Evolutionary conservation across 2,888 invertebrate genomes (phyloP), one percentile per base, ranked within the genome.

Genomic region (Lithophane leautieri): DNA sequence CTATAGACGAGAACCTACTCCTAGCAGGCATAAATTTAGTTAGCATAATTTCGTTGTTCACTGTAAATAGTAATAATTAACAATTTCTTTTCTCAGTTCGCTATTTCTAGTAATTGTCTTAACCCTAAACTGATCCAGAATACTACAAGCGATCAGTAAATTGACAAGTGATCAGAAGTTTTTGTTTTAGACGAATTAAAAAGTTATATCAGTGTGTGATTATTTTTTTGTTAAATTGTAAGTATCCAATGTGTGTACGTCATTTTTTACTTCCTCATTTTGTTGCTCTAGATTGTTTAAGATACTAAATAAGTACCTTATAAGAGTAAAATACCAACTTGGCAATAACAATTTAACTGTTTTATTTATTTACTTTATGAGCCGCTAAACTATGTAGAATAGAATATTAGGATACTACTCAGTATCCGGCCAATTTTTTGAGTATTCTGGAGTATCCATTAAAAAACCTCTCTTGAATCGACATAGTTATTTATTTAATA

Each of bases 311-410:
- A 88, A 89, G 89, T 89, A 85, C 83, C 73, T 79, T 84, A 40
- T 88, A 89, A 89, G 88, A 86, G 63, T 89, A 85, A 88, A 88
- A 83, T 56, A 85, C 69, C 66, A 76, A 79, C 78, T 85, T 87
- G 83, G 72, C 77, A 83, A 85, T 73, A 78, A 78, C 25, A 68
- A 12, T 56, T 9, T 61, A 0, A 2, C 58, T 52, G 54, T 85
- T 85, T 82, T 67, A 54, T 84, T 84, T 73, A 8, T 22, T 22
- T 22, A 8, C 9, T 50, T 50, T 8, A 19, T 50, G 50, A 50
- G 19, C 19, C 8, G 19, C 50, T 50, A 19, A 50, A 50, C 50
- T 50, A 50, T 50, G 50, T 50, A 50, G 50, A 19, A 50, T 50
- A 50, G 19, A 50, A 50, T 22, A 50, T 50, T 50, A 19, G 50